These are phyloP conservation scores for Castor canadensis DNA, from an alignment of 2,113 vertebrate genomes.

Conservation along the genomic window DNA sequence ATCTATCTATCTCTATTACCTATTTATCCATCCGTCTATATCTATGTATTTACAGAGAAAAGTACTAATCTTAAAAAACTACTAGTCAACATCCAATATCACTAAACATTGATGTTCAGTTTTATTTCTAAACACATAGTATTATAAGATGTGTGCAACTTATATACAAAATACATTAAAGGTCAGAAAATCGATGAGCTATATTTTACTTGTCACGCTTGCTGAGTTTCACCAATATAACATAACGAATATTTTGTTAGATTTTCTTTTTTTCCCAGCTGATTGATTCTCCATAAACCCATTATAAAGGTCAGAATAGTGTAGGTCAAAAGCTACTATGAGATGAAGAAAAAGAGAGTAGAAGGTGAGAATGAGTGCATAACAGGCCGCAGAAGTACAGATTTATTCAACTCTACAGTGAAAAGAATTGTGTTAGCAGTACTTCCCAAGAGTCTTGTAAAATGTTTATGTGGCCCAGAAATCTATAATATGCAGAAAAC, in stretches of 20 bases:
- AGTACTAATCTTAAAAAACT: background rate
- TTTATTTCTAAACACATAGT: constrained; percentile 72
- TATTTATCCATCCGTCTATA: background rate
- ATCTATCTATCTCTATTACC: background rate
- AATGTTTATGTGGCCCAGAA: constrained; percentile 43
- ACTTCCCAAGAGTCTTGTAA: constrained; percentile 20
- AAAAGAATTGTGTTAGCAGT: background rate
- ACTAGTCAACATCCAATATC: constrained; percentile 40
- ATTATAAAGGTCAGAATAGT: constrained; percentile 78
- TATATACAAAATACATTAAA: constrained; percentile 80
- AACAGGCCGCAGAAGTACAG: background rate
- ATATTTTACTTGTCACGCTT: constrained; percentile 74
- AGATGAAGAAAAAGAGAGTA: background rate
- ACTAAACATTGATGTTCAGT: constrained; percentile 69
- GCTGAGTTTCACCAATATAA: constrained; percentile 75
- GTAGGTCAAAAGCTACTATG: constrained; percentile 58
- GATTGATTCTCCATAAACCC: constrained; percentile 76
- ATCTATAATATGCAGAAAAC: constrained; percentile 19
- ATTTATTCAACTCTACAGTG: constrained; percentile 51
- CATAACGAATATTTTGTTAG: constrained; percentile 72
- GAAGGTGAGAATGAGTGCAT: constrained; percentile 58
- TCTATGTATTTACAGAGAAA: background rate
- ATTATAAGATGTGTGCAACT: constrained; percentile 63
- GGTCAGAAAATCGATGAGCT: constrained; percentile 79
- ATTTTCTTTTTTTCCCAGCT: constrained; percentile 63